Conservation (phyloP, 2,888 invertebrate species). For the Epirrhoe alternata region DNA sequence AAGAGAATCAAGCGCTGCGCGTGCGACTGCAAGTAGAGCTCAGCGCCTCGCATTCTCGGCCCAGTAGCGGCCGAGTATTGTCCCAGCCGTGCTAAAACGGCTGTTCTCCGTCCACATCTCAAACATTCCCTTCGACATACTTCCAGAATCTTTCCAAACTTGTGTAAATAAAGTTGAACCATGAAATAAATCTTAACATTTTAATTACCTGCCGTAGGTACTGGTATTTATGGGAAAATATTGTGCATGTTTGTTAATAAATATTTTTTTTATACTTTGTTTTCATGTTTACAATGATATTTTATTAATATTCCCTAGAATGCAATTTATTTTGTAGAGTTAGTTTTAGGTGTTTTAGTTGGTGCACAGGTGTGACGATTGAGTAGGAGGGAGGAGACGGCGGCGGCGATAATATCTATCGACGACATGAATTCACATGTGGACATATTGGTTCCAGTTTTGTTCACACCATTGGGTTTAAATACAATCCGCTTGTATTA, state of each 20-base stretch:
- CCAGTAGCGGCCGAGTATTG: constrained; percentile 23
- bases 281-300: constrained; percentile 47
- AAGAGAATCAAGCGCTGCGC: constrained; percentile 91
- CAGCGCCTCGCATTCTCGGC: constrained; percentile 22
- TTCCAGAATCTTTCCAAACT: constrained; percentile 44
- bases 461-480: constrained; percentile 8
- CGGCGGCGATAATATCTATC: constrained; percentile 2
- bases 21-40: constrained; percentile 88
- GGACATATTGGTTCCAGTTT: constrained; percentile 6
- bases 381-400: neutral
- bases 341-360: constrained; percentile 10
- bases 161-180: constrained; percentile 74
- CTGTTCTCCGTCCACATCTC: constrained; percentile 61
- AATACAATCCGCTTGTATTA: constrained; percentile 4
- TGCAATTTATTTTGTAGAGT: constrained; percentile 38
- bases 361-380: constrained; percentile 7
- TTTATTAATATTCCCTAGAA: constrained; percentile 45
- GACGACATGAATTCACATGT: constrained; percentile 7
- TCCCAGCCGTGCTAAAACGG: constrained; percentile 37
- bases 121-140: constrained; percentile 42
- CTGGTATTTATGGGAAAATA: constrained; percentile 59
- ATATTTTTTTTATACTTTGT: constrained; percentile 60
- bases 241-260: constrained; percentile 60
- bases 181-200: constrained; percentile 53
- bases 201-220: constrained; percentile 56